A percentile compares a stretch with the other conserved stretches of the same genome.
These are phyloP conservation scores for Drosophila koepferae DNA, from an alignment of 2,888 invertebrate genomes.

Conservation along the genomic window DNA sequence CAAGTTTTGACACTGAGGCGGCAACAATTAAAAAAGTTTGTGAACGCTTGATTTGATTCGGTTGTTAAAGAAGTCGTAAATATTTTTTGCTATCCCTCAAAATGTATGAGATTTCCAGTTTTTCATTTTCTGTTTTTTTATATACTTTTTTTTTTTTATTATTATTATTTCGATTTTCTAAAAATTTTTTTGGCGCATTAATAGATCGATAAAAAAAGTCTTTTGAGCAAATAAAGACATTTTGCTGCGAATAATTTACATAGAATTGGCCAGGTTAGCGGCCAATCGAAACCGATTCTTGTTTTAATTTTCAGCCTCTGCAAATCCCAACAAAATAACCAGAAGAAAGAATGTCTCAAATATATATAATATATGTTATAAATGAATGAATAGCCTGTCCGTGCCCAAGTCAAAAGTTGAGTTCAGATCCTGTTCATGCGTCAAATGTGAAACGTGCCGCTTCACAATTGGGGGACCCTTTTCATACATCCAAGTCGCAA, in stretches of 20 bases:
- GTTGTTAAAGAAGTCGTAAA: constrained; percentile 64
- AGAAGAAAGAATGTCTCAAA: constrained; percentile 7
- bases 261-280: constrained; percentile 37
- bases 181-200: constrained; percentile 24
- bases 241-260: constrained; percentile 73
- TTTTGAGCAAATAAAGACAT: constrained; percentile 63
- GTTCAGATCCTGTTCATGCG: constrained; percentile 46
- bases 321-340: neutral
- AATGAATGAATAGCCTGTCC: constrained; percentile 64
- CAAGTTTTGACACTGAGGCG: constrained; percentile 53
- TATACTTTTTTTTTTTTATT: neutral
- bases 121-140: constrained; percentile 13
- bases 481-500: constrained; percentile 22
- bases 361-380: constrained; percentile 25
- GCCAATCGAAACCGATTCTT: constrained; percentile 51
- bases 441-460: constrained; percentile 76
- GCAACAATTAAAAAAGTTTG: constrained; percentile 1
- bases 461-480: constrained; percentile 17
- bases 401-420: constrained; percentile 43
- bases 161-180: neutral
- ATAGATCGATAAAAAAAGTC: constrained; percentile 65
- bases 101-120: constrained; percentile 44
- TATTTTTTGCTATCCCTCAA: constrained; percentile 24
- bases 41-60: constrained; percentile 42
- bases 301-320: neutral